Conservation (phyloP, 2,113 vertebrate species). For the Brachirus orientalis region DNA sequence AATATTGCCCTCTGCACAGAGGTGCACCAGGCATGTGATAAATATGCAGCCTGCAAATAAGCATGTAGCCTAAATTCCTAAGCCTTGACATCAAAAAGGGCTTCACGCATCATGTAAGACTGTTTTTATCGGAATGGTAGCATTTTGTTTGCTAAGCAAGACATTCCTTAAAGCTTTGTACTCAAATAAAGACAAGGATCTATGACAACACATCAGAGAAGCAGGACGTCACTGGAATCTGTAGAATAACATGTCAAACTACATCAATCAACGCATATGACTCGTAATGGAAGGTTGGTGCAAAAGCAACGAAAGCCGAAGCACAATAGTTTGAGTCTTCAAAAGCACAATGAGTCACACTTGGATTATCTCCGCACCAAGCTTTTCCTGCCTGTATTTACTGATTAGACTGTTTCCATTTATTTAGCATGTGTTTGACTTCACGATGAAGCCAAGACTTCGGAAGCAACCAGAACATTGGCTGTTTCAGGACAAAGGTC, state of each 20-base stretch:
- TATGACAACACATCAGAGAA: constrained; percentile 1
- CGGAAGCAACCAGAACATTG: constrained; percentile 61
- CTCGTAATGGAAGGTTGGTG: background rate
- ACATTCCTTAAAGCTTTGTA: constrained; percentile 18
- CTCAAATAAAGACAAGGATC: constrained; percentile 15
- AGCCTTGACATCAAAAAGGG: constrained; percentile 58
- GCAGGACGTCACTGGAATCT: constrained; percentile 7
- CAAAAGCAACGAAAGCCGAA: background rate
- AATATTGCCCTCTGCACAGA: constrained; percentile 52
- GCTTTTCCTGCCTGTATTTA: constrained; percentile 61
- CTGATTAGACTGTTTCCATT: constrained; percentile 65
- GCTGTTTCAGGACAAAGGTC: constrained; percentile 62
- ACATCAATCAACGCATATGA: constrained; percentile 11
- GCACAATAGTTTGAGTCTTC: constrained; percentile 35
- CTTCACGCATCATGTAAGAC: constrained; percentile 36
- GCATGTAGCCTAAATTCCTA: constrained; percentile 69
- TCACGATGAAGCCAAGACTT: constrained; percentile 52
- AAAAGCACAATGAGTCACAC: constrained; percentile 48
- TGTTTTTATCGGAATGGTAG: constrained; percentile 9
- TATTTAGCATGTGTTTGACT: constrained; percentile 68
- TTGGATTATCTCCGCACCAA: constrained; percentile 36
- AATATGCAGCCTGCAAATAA: constrained; percentile 57
- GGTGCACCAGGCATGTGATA: constrained; percentile 58
- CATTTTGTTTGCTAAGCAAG: constrained; percentile 20
- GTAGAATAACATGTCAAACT: background rate